These are phyloP conservation scores for Masticophis lateralis DNA, from an alignment of 2,797 vertebrate species.

Conservation along the genomic window DNA sequence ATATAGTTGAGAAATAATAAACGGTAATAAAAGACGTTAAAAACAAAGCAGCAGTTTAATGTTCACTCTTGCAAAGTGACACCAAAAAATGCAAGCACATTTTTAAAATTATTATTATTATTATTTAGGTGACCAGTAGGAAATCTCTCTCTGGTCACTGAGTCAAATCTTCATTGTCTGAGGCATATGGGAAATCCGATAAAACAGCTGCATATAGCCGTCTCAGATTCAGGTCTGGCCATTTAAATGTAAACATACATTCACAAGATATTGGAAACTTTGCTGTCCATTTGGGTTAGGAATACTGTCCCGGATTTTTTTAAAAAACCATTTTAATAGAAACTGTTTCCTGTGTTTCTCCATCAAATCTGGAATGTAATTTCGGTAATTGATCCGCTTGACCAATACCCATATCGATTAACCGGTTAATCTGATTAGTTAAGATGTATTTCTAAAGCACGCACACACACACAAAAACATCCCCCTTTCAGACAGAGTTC, in stretches of 20 bases:
- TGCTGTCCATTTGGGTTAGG: background rate
- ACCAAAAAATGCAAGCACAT: background rate
- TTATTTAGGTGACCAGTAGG: background rate
- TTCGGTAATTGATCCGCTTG: background rate
- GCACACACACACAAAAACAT: constrained; percentile 10
- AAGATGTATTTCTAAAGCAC: constrained; percentile 12
- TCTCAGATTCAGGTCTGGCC: background rate
- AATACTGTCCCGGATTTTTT: background rate
- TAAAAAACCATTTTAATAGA: background rate
- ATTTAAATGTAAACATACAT: background rate
- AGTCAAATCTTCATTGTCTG: background rate
- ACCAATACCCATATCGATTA: background rate
- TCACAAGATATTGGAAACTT: background rate
- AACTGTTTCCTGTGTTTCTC: background rate
- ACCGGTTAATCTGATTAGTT: background rate
- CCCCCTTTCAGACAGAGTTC: background rate
- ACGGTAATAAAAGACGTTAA: background rate
- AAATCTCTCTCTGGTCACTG: background rate
- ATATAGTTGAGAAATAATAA: background rate
- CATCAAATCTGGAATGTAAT: constrained; percentile 11
- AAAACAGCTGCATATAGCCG: background rate
- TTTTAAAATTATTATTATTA: background rate
- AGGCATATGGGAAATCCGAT: background rate
- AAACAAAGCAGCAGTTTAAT: background rate
- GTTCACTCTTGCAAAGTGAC: background rate